These are phyloP conservation scores for Helleia helle DNA, from an alignment of 2,888 invertebrate species.

Conservation along the genomic window DNA sequence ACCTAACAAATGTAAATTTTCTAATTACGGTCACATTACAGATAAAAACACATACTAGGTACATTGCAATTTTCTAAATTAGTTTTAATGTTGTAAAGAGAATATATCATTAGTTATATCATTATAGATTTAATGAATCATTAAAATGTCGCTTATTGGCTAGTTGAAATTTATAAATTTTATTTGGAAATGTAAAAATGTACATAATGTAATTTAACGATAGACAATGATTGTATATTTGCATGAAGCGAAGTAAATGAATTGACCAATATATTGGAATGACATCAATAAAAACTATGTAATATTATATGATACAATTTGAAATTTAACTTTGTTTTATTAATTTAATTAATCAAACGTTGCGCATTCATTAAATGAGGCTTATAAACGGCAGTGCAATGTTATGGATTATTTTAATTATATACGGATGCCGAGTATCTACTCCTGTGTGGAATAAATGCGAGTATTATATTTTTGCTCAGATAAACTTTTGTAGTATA, in stretches of 20 bases:
- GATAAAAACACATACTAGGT: too few species aligned
- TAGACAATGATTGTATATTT: slow-evolving; percentile 11
- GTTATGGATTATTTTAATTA: too few species aligned
- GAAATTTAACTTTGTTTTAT: neutral
- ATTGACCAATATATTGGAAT: slow-evolving; percentile 51
- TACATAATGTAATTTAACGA: slow-evolving; percentile 17
- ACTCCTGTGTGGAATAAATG: too few species aligned
- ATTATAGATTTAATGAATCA: neutral
- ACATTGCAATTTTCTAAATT: too few species aligned
- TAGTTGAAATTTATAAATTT: neutral
- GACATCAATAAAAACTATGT: slow-evolving; percentile 22
- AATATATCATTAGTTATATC: neutral
- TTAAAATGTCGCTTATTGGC: neutral
- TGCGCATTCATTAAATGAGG: too few species aligned
- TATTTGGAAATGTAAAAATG: slow-evolving; percentile 19
- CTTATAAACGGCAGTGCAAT: too few species aligned
- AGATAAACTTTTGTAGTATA: too few species aligned
- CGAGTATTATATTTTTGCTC: too few species aligned
- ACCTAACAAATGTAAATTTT: too few species aligned
- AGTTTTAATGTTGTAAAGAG: neutral
- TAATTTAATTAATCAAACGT: too few species aligned
- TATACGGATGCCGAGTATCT: too few species aligned
- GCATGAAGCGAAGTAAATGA: slow-evolving; percentile 20
- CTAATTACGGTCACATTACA: too few species aligned
- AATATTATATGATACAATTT: slow-evolving; percentile 33